These are phyloP conservation scores for Zaprionus kolodkinae DNA, from an alignment of 1,140 invertebrate species.

Conservation along the genomic window DNA sequence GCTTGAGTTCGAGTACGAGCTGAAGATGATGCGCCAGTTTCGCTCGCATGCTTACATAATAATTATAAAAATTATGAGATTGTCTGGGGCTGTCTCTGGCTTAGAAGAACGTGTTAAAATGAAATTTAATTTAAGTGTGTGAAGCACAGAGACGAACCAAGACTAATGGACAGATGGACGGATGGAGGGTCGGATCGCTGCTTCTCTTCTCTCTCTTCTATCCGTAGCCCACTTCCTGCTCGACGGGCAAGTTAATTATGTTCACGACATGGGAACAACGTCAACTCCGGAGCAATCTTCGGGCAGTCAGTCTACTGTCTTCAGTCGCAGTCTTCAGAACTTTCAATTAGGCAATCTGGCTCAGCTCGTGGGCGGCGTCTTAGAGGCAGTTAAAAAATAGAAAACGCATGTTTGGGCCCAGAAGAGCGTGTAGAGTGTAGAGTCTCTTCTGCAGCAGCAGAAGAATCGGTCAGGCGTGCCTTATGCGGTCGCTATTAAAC, in stretches of 20 bases:
- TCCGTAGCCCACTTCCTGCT: constrained; percentile 62
- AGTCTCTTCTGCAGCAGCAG: not conserved
- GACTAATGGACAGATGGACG: constrained; percentile 42
- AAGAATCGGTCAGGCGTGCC: constrained; percentile 31
- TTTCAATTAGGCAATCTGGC: constrained; percentile 37
- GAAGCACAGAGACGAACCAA: constrained; percentile 47
- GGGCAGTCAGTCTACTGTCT: constrained; percentile 16
- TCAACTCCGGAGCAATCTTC: not conserved
- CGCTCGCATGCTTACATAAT: constrained; percentile 80
- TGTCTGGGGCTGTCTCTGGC: constrained; percentile 32
- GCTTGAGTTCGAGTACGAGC: not conserved
- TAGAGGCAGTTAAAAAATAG: constrained; percentile 6
- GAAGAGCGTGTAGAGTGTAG: not conserved
- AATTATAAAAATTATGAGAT: constrained; percentile 67
- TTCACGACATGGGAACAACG: constrained; percentile 57
- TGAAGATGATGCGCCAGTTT: constrained; percentile 57
- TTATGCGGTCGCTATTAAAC: constrained; percentile 11
- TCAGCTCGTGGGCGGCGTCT: constrained; percentile 39
- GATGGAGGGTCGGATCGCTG: constrained; percentile 37
- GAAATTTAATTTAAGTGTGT: constrained; percentile 78
- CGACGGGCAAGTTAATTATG: constrained; percentile 65
- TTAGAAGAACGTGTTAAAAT: constrained; percentile 76
- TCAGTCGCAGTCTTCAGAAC: constrained; percentile 37
- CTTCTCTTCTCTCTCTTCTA: constrained; percentile 46
- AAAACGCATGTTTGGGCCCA: constrained; percentile 17